A percentile compares a stretch with the other conserved stretches of the same genome.
Evolutionary conservation across 2,113 vertebrate species (phyloP).

Genomic region (Notothenia rossii): DNA sequence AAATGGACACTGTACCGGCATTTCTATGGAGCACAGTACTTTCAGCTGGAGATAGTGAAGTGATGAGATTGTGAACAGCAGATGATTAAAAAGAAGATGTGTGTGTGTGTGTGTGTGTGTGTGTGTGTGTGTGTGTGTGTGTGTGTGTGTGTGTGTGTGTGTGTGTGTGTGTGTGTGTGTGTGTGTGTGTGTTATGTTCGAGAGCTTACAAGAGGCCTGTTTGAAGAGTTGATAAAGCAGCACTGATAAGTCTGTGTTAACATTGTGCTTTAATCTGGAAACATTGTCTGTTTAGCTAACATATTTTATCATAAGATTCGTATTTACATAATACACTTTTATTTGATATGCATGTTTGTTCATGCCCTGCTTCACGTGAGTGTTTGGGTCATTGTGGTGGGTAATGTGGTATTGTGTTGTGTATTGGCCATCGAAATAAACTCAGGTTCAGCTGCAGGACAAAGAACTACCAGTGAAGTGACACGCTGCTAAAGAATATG

Average conservation of each 20-base stretch:
- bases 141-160: slow-evolving; percentile 23
- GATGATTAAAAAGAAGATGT: background rate
- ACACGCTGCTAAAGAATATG: background rate
- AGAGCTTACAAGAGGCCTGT: slow-evolving; percentile 55
- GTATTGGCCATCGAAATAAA: background rate
- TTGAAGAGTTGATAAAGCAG: slow-evolving; percentile 61
- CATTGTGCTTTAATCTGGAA: slow-evolving; percentile 10
- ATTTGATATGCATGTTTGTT: slow-evolving; percentile 8
- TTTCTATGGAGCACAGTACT: background rate
- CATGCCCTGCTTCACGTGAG: background rate
- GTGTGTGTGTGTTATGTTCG: too few species aligned
- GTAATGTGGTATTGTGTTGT: background rate
- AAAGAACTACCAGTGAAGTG: background rate
- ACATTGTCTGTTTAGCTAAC: slow-evolving; percentile 28
- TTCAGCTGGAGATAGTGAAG: slow-evolving; percentile 5
- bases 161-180: background rate
- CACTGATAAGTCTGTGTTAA: slow-evolving; percentile 58
- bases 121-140: background rate
- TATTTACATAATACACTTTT: background rate
- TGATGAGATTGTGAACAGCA: slow-evolving; percentile 8
- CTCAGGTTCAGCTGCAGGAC: slow-evolving; percentile 2
- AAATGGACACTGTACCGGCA: background rate
- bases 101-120: background rate
- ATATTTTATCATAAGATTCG: slow-evolving; percentile 19
- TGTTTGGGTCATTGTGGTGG: background rate